A percentile compares a stretch with the other conserved stretches of the same genome.
Conservation (phyloP, 2,888 invertebrate species). For the Drosophila anomalipes region DNA sequence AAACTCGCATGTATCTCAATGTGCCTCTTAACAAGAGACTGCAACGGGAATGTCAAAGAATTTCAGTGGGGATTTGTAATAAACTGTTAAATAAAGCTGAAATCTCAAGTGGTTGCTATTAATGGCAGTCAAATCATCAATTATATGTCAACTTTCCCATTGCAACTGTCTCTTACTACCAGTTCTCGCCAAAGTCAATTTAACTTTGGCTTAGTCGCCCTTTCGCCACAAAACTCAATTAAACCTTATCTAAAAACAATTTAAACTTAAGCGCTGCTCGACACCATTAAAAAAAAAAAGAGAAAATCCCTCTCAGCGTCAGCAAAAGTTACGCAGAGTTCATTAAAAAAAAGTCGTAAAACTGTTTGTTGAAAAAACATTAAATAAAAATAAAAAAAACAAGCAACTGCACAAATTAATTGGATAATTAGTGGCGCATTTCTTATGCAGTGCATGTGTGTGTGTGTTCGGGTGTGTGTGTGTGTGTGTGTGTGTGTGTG, state of each 20-base stretch:
- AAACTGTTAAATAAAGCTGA: constrained; percentile 19
- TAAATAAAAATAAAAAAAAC: constrained; percentile 1
- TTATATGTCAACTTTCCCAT: background rate
- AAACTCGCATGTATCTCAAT: constrained; percentile 4
- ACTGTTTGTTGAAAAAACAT: constrained; percentile 15
- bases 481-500: background rate
- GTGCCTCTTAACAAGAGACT: background rate
- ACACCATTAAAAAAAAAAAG: constrained; percentile 44
- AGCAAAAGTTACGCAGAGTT: constrained; percentile 31
- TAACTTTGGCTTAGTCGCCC: constrained; percentile 21
- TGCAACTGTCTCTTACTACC: background rate
- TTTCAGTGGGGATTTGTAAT: constrained; percentile 1
- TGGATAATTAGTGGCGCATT: constrained; percentile 65
- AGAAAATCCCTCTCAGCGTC: constrained; percentile 26
- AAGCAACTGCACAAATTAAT: constrained; percentile 55
- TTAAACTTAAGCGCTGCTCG: constrained; percentile 58
- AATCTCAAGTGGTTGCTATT: background rate
- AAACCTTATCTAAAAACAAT: constrained; percentile 72
- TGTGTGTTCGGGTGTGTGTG: background rate
- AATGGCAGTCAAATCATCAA: constrained; percentile 3
- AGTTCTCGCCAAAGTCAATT: constrained; percentile 3
- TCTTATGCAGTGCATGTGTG: constrained; percentile 20
- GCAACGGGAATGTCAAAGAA: background rate
- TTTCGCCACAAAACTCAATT: constrained; percentile 37
- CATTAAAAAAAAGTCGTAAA: constrained; percentile 57